phyloP scores from a whole-genome alignment of 2,113 vertebrate genomes.

The Silurus meridionalis region DNA sequence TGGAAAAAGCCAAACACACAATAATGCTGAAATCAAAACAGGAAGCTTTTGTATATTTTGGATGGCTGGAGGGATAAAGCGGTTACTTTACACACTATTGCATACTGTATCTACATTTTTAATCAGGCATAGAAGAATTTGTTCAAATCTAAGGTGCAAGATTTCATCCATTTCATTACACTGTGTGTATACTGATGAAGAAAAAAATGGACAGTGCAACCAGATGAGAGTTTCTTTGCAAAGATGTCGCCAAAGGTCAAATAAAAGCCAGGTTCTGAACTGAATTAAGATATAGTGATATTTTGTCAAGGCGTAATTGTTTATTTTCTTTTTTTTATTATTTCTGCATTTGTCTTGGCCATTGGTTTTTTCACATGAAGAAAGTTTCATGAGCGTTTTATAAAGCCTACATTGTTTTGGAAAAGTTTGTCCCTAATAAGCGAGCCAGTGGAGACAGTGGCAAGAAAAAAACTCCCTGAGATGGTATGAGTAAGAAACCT shows the following conservation, averaged over 20 bases:
- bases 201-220: background rate
- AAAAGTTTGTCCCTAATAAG: too few relatives aligned
- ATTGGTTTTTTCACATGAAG: too few relatives aligned
- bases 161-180: background rate
- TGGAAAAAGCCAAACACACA: background rate
- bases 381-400: too few relatives aligned
- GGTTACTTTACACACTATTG: background rate
- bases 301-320: too few relatives aligned
- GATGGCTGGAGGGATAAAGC: background rate
- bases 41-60: background rate
- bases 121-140: background rate
- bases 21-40: background rate
- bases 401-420: too few relatives aligned
- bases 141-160: background rate
- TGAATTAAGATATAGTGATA: too few relatives aligned
- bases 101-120: background rate
- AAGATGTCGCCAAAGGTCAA: background rate
- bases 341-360: too few relatives aligned
- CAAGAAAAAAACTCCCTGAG: too few relatives aligned
- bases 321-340: too few relatives aligned
- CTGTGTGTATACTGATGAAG: background rate
- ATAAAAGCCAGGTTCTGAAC: too few relatives aligned
- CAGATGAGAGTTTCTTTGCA: background rate
- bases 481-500: too few relatives aligned
- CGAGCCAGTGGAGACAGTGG: too few relatives aligned